These are phyloP conservation scores for Habroteleia sp. DNA, from an alignment of 2,888 invertebrate species.

Conservation along the genomic window DNA sequence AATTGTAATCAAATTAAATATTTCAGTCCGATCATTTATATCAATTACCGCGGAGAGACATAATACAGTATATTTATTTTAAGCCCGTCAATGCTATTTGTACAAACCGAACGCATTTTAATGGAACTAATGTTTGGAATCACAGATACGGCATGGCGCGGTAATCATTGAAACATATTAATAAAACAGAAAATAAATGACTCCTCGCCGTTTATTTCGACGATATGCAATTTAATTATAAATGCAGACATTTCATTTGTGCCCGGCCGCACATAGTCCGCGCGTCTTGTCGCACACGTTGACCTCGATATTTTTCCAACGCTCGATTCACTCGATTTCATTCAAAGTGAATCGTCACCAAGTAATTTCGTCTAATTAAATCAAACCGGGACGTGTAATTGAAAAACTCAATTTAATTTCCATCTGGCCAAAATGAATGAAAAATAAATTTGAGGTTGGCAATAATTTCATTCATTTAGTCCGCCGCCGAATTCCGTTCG, in stretches of 20 bases:
- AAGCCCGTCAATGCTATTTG: too few relatives aligned
- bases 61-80: too few relatives aligned
- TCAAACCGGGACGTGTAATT: not conserved
- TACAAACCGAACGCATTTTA: too few relatives aligned
- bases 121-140: too few relatives aligned
- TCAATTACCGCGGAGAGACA: too few relatives aligned
- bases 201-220: not conserved
- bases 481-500: too few relatives aligned
- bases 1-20: too few relatives aligned
- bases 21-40: too few relatives aligned
- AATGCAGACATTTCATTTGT: not conserved
- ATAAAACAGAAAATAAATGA: not conserved
- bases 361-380: slow-evolving; percentile 1
- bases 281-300: not conserved
- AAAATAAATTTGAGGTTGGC: too few relatives aligned
- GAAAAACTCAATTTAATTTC: not conserved
- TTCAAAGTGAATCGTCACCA: not conserved
- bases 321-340: not conserved
- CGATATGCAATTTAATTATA: slow-evolving; percentile 1
- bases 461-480: too few relatives aligned
- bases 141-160: too few relatives aligned
- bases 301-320: not conserved
- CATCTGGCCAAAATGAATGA: too few relatives aligned
- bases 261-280: not conserved
- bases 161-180: not conserved